These are phyloP conservation scores for Cladopsammia gracilis DNA, from an alignment of 64 coral and sea anemone genomes.

Conservation along the genomic window DNA sequence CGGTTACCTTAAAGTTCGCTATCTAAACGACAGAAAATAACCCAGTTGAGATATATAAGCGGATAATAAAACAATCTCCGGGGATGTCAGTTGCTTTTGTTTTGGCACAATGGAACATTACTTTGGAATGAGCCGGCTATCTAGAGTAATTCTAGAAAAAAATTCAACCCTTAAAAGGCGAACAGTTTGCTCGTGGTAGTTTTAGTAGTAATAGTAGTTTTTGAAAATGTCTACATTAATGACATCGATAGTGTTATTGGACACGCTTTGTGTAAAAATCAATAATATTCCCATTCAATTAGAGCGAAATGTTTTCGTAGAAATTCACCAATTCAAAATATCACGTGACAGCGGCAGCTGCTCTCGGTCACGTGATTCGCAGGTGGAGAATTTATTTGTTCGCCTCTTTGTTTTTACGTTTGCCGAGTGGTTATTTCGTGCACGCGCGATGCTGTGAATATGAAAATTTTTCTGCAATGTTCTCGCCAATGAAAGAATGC, in stretches of 20 bases:
- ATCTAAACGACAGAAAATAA: no score
- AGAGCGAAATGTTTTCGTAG: neutral
- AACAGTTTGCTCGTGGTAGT: no score
- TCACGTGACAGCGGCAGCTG: conserved; percentile 20
- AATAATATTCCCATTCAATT: neutral
- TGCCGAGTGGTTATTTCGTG: neutral
- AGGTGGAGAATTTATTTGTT: neutral
- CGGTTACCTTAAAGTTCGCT: neutral
- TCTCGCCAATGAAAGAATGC: neutral
- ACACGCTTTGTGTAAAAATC: neutral
- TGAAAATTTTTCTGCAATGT: neutral
- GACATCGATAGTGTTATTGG: neutral
- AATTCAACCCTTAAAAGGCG: no score
- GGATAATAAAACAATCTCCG: no score
- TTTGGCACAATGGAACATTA: no score
- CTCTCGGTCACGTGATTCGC: neutral
- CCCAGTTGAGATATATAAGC: no score
- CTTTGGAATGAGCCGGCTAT: no score
- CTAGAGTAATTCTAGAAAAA: no score
- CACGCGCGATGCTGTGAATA: neutral
- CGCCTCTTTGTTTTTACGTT: neutral
- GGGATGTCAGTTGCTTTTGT: no score
- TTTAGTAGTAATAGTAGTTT: no score
- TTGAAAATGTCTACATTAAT: no score
- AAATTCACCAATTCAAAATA: conserved; percentile 7